Percentiles rank a stretch among this genome's conserved stretches.
Evolutionary conservation across 2,888 invertebrate species (phyloP).

Genomic region (Pelosia muscerda): DNA sequence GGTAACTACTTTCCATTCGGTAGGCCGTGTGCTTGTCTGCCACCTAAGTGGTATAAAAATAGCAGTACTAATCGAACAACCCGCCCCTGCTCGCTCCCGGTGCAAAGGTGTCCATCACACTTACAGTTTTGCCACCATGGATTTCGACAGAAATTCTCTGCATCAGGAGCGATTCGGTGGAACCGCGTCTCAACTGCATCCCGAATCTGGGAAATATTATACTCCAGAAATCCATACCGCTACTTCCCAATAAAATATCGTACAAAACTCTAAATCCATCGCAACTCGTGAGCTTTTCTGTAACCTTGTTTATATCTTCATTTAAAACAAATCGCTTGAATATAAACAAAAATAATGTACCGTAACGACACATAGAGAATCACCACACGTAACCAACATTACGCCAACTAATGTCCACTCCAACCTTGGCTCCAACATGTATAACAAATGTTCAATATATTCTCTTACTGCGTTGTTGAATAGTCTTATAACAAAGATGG

Average conservation of each 20-base stretch:
- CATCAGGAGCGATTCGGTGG: too few species aligned
- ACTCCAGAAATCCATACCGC: background rate
- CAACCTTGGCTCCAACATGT: conserved; percentile 19
- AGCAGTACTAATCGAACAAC: too few species aligned
- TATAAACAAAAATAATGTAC: conserved; percentile 9
- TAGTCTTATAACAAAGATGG: conserved; percentile 50
- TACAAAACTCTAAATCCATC: background rate
- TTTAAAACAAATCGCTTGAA: background rate
- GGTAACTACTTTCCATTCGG: too few species aligned
- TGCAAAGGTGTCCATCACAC: too few species aligned
- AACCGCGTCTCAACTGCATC: too few species aligned
- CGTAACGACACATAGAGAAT: conserved; percentile 13
- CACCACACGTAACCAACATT: conserved; percentile 18
- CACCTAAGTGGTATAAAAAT: too few species aligned
- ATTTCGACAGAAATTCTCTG: too few species aligned
- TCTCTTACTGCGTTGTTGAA: conserved; percentile 37
- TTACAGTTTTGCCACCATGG: too few species aligned
- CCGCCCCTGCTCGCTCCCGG: too few species aligned
- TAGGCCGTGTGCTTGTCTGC: too few species aligned
- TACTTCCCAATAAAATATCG: background rate
- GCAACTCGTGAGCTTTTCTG: background rate
- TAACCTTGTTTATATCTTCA: background rate
- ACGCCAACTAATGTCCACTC: conserved; percentile 18
- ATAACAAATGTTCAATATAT: conserved; percentile 33
- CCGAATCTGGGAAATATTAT: too few species aligned